Percentiles rank a stretch among this genome's conserved stretches.
Evolutionary conservation across 2,113 vertebrate genomes (phyloP).

Genomic region (Actenoides lindsayi): DNA sequence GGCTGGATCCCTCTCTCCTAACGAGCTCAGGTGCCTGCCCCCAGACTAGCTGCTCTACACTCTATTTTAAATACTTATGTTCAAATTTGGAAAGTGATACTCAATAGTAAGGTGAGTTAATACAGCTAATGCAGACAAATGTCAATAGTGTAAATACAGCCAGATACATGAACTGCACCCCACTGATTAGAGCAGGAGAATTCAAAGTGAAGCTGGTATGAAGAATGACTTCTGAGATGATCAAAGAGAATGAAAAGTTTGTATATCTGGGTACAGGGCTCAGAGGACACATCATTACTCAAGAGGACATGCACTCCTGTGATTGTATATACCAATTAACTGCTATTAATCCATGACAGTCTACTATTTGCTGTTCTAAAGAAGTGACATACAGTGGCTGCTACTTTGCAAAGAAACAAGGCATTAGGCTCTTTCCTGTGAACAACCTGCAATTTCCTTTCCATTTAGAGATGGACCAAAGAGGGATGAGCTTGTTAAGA

Average conservation of each 20-base stretch:
- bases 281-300: rapidly evolving
- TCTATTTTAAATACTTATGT: not conserved
- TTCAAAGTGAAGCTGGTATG: not conserved
- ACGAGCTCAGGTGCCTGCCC: not conserved
- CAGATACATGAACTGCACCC: not conserved
- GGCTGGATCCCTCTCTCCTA: not conserved
- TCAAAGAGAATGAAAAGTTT: not conserved
- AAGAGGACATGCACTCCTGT: not conserved
- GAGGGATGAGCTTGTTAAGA: not conserved
- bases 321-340: not conserved
- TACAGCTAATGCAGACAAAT: not conserved
- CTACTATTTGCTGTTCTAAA: not conserved
- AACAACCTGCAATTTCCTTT: not conserved
- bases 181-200: not conserved
- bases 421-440: not conserved
- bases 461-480: not conserved
- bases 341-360: not conserved
- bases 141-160: not conserved
- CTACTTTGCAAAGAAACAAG: not conserved
- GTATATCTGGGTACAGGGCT: not conserved
- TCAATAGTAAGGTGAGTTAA: not conserved
- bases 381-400: not conserved
- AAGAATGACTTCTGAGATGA: not conserved
- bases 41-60: not conserved
- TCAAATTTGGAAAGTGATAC: not conserved